Conservation (phyloP, 2,113 vertebrate genomes). For the Hippocampus barbouri region DNA sequence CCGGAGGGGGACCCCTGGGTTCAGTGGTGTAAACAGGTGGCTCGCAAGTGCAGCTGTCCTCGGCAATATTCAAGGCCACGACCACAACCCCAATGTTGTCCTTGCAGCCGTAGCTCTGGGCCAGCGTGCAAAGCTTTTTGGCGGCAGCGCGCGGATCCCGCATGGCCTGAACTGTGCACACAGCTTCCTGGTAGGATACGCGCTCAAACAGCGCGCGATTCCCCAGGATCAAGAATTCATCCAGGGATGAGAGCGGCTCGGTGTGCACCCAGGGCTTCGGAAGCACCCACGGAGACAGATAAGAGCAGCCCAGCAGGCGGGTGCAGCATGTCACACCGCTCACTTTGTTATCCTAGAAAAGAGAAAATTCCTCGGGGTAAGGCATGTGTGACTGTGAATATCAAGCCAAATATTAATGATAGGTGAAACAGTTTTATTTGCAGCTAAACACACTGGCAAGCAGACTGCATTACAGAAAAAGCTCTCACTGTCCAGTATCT, state of each 20-base stretch:
- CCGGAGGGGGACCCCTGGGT: constrained; percentile 45
- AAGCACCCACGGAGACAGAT: constrained; percentile 90
- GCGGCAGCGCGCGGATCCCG: constrained; percentile 84
- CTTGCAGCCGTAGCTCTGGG: constrained; percentile 92
- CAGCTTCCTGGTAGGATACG: constrained; percentile 83
- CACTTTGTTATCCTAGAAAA: constrained; percentile 91
- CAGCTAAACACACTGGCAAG: background rate
- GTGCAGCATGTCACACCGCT: constrained; percentile 97
- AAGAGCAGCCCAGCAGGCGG: constrained; percentile 90
- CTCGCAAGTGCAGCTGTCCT: constrained; percentile 90
- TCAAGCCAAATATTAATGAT: constrained; percentile 5
- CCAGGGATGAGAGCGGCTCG: constrained; percentile 82
- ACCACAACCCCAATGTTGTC: constrained; percentile 90
- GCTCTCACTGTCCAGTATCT: background rate
- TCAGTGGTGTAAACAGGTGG: constrained; percentile 68
- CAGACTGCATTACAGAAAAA: background rate
- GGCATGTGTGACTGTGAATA: constrained; percentile 8
- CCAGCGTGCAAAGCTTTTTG: constrained; percentile 91
- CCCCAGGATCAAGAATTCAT: constrained; percentile 89
- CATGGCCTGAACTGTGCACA: constrained; percentile 80
- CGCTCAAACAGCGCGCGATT: constrained; percentile 89
- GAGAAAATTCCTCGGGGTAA: constrained; percentile 28
- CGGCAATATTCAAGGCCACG: constrained; percentile 80
- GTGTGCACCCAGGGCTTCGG: constrained; percentile 87
- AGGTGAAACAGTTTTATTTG: constrained; percentile 3